A percentile compares a stretch with the other conserved stretches of the same genome.
phyloP scores from a whole-genome alignment of 2,797 vertebrate species.

The Catamblyrhynchus diadema region DNA sequence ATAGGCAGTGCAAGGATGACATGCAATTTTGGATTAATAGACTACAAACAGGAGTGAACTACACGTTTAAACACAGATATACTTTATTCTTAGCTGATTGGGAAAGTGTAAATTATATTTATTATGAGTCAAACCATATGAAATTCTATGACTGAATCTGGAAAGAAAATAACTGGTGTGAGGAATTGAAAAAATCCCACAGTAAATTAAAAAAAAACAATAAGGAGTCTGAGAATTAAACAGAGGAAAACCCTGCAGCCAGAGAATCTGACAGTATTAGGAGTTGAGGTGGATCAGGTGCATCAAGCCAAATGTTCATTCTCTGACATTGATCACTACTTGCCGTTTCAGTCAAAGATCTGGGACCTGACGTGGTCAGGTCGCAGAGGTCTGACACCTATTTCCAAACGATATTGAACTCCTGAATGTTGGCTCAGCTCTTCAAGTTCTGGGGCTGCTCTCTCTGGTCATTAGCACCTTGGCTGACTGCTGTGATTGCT shows the following conservation, averaged over 20 bases:
- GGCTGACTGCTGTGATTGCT: accelerated
- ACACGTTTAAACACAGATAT: background rate
- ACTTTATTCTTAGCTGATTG: background rate
- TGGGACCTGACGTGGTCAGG: background rate
- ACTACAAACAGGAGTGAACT: background rate
- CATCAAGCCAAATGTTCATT: background rate
- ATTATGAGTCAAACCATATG: background rate
- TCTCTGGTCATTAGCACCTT: background rate
- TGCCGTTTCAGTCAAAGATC: background rate
- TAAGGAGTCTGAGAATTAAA: background rate
- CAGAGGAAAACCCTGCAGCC: background rate
- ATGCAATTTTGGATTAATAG: background rate
- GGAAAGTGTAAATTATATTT: background rate
- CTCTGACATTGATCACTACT: background rate
- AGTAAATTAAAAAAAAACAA: background rate
- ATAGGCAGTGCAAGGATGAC: background rate
- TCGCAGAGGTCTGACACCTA: background rate
- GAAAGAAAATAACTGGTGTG: background rate
- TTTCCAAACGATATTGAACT: background rate
- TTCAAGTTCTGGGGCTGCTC: background rate
- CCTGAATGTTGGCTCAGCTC: background rate
- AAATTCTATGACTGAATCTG: background rate
- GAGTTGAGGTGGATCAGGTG: background rate
- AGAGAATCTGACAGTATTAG: background rate
- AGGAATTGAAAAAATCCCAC: background rate